Percentiles rank a stretch among this genome's conserved stretches.
phyloP scores from a whole-genome alignment of 2,113 vertebrate species.

The Odontesthes bonariensis region DNA sequence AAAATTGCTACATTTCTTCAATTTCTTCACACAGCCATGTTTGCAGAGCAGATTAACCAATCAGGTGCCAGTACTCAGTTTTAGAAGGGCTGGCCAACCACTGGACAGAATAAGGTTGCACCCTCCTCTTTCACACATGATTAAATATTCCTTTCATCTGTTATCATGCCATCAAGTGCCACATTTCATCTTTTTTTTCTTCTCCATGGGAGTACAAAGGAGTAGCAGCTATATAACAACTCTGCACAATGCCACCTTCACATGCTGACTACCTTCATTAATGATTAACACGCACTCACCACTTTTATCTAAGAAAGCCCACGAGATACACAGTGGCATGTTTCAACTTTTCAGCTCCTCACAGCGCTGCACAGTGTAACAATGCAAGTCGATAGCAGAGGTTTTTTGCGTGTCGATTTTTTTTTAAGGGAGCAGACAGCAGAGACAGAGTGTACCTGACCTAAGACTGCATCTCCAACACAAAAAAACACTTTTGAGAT shows the following conservation, averaged over 20 bases:
- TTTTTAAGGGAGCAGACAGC: too few relatives aligned
- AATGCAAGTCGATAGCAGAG: too few relatives aligned
- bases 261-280: conserved; percentile 42
- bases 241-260: conserved; percentile 1
- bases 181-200: conserved; percentile 15
- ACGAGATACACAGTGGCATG: too few relatives aligned
- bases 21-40: not conserved
- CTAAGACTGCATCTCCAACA: too few relatives aligned
- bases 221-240: not conserved
- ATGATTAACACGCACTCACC: conserved; percentile 32
- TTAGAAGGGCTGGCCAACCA: not conserved
- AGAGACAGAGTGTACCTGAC: too few relatives aligned
- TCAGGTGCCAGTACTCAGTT: not conserved
- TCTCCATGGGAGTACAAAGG: not conserved
- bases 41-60: not conserved
- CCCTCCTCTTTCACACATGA: conserved; percentile 9
- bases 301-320: too few relatives aligned
- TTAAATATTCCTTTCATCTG: not conserved
- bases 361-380: too few relatives aligned
- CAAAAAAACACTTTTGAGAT: too few relatives aligned
- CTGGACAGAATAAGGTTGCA: not conserved
- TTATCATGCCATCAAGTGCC: conserved; percentile 1
- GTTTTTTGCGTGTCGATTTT: too few relatives aligned
- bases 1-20: not conserved
- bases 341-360: too few relatives aligned